Percentiles rank a stretch among this genome's conserved stretches.
phyloP scores from a whole-genome alignment of 2,113 vertebrate genomes.

The Ranitomeya imitator region DNA sequence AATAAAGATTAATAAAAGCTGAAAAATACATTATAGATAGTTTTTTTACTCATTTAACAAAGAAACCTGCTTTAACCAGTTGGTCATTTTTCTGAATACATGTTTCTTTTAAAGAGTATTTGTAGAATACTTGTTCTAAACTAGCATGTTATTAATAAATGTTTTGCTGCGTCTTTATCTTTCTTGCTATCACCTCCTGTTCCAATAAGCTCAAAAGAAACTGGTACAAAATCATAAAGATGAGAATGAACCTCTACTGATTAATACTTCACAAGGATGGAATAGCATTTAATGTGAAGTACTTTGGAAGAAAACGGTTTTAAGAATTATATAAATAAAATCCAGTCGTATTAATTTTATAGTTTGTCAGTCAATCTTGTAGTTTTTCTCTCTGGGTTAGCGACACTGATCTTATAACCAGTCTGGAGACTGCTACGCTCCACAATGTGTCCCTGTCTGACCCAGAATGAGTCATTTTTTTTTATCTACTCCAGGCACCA shows the following conservation, averaged over 20 bases:
- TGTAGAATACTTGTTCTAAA: background rate
- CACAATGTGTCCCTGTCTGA: background rate
- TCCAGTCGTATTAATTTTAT: background rate
- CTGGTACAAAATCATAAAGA: background rate
- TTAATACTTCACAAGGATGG: background rate
- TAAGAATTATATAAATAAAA: constrained; percentile 15
- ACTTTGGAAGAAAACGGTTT: background rate
- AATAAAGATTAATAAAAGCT: no score
- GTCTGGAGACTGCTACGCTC: constrained; percentile 5
- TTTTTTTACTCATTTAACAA: no score
- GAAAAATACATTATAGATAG: no score
- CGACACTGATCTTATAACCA: background rate
- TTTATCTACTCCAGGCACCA: constrained; percentile 25
- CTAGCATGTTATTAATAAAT: background rate
- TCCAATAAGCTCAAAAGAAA: background rate
- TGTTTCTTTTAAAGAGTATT: background rate
- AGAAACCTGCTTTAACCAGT: no score
- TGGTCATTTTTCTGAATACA: no score
- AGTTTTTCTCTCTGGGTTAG: constrained; percentile 20
- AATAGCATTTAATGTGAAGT: background rate
- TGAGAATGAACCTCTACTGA: background rate
- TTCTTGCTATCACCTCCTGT: background rate
- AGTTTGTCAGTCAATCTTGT: constrained; percentile 17
- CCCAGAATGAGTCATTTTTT: constrained; percentile 31
- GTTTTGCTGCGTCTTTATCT: background rate